phyloP scores from a whole-genome alignment of 2,888 invertebrate genomes.

The Amiota mariae region DNA sequence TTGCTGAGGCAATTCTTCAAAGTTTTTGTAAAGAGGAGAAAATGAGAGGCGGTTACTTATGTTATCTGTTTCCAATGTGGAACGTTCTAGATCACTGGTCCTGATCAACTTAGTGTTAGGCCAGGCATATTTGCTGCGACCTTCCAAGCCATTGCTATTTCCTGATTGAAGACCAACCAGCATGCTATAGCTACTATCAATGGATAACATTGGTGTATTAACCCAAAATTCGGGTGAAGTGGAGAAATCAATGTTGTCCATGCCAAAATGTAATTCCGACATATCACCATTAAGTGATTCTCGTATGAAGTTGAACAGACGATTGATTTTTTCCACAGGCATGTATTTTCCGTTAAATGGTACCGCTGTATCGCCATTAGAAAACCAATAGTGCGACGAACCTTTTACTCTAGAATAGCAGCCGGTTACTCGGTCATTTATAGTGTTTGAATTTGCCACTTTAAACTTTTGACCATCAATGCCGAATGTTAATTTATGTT shows the following conservation, averaged over 20 bases:
- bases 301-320: constrained; percentile 61
- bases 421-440: constrained; percentile 40
- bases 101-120: constrained; percentile 57
- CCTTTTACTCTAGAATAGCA: constrained; percentile 50
- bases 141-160: constrained; percentile 58
- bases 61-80: constrained; percentile 60
- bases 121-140: constrained; percentile 66
- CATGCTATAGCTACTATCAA: constrained; percentile 69
- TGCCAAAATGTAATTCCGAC: constrained; percentile 59
- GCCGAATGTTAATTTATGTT: constrained; percentile 64
- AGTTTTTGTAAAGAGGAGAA: too few relatives aligned
- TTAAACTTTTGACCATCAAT: constrained; percentile 67
- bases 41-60: constrained; percentile 56
- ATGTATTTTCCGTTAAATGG: constrained; percentile 67
- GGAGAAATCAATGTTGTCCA: constrained; percentile 69
- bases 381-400: constrained; percentile 71
- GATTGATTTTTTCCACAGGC: constrained; percentile 56
- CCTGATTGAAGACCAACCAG: constrained; percentile 67
- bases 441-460: constrained; percentile 14
- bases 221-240: constrained; percentile 58
- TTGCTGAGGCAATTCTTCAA: too few relatives aligned
- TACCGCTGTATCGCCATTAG: constrained; percentile 64
- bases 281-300: constrained; percentile 43
- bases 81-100: constrained; percentile 66
- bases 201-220: constrained; percentile 57